Conservation (phyloP, 2,888 invertebrate species). For the Frankliniella fusca region DNA sequence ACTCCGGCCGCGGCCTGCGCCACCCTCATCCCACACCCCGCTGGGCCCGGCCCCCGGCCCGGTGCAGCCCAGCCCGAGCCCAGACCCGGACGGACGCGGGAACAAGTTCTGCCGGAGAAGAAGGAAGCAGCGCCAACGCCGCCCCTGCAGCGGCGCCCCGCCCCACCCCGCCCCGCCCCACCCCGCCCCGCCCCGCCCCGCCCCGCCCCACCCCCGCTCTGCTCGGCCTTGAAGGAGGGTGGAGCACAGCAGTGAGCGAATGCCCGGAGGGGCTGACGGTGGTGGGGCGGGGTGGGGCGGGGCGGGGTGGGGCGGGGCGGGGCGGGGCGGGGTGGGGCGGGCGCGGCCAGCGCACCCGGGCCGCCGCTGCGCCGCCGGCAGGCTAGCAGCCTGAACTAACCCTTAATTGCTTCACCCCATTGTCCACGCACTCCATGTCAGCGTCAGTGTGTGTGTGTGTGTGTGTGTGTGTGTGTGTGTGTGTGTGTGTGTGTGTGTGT, state of each 20-base stretch:
- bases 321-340: too few relatives aligned
- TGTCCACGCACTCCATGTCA: neutral
- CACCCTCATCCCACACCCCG: neutral
- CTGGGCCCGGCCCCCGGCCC: neutral
- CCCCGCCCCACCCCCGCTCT: too few relatives aligned
- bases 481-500: slow-evolving; percentile 1
- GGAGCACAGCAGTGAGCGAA: too few relatives aligned
- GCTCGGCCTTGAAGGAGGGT: too few relatives aligned
- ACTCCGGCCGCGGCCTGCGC: too few relatives aligned
- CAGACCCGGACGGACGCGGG: neutral
- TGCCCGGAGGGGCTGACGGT: too few relatives aligned
- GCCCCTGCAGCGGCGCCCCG: neutral
- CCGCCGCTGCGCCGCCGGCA: neutral
- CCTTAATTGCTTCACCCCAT: neutral
- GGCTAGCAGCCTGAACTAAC: neutral
- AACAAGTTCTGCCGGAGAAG: too few relatives aligned
- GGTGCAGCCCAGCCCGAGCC: neutral
- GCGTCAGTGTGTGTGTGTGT: neutral
- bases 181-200: too few relatives aligned
- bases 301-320: too few relatives aligned
- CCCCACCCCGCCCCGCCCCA: neutral
- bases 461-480: slow-evolving; percentile 2
- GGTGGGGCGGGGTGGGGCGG: too few relatives aligned
- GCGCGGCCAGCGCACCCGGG: too few relatives aligned
- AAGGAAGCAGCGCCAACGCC: neutral